Percentiles rank a stretch among this genome's conserved stretches.
phyloP scores from a whole-genome alignment of 2,113 vertebrate genomes.

The Microtus pennsylvanicus region DNA sequence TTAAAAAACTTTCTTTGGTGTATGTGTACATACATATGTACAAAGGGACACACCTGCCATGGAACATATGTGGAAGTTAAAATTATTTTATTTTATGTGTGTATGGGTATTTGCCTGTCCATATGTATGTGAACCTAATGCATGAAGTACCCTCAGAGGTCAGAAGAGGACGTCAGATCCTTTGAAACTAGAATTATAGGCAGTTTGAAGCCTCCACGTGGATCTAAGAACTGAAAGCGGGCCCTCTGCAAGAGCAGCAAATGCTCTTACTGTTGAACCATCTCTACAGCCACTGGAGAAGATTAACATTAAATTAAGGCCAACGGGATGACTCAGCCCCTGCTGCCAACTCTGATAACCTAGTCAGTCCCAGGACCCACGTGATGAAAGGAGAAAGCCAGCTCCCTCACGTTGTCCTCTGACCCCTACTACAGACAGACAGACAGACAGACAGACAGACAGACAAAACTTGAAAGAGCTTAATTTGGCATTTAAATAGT shows the following conservation, averaged over 20 bases:
- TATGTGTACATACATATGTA: background rate
- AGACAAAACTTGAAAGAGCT: background rate
- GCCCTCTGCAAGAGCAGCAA: background rate
- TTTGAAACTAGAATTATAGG: background rate
- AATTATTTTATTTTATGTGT: background rate
- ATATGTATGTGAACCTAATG: background rate
- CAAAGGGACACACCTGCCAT: background rate
- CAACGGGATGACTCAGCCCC: background rate
- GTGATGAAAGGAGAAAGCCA: background rate
- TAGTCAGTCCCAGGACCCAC: background rate
- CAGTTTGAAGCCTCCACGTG: background rate
- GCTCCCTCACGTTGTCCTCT: background rate
- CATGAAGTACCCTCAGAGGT: background rate
- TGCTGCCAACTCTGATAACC: background rate
- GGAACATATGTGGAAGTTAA: background rate
- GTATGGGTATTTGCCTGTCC: background rate
- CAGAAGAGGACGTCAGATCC: background rate
- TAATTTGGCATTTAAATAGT: slow-evolving; percentile 21
- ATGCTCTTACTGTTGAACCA: background rate
- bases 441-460: background rate
- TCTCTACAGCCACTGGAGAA: background rate
- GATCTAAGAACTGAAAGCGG: background rate
- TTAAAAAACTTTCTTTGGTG: background rate
- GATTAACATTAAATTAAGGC: background rate
- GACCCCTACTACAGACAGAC: background rate